Conservation (phyloP, 2,888 invertebrate species). For the Lasius fuliginosus region DNA sequence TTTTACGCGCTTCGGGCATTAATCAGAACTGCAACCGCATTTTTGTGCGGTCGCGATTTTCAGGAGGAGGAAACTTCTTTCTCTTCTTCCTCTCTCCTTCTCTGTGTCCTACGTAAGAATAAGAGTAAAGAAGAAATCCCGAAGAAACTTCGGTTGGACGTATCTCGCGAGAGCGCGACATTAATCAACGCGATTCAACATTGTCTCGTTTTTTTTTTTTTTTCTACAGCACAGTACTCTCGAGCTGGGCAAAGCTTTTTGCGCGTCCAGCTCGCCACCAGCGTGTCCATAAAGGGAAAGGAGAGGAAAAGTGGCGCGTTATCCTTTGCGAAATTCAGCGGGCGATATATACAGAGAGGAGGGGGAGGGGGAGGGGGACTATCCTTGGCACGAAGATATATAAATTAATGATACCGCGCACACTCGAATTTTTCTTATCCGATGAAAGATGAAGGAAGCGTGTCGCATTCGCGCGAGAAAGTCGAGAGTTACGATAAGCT, state of each 20-base stretch:
- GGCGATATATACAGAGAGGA: not conserved
- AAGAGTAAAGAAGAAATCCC: conserved; percentile 13
- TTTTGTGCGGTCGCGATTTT: conserved; percentile 45
- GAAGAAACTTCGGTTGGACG: conserved; percentile 23
- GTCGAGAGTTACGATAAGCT: conserved; percentile 13
- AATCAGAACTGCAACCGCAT: conserved; percentile 47
- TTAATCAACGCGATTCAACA: conserved; percentile 53
- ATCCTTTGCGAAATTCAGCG: conserved; percentile 29
- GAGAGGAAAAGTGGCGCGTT: conserved; percentile 20
- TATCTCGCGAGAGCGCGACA: conserved; percentile 36
- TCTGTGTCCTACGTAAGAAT: not conserved
- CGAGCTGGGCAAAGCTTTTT: conserved; percentile 10
- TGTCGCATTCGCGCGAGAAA: conserved; percentile 29
- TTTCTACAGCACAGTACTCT: not conserved
- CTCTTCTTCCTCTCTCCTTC: not conserved
- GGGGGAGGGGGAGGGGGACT: not conserved
- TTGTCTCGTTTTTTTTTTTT: conserved; percentile 26
- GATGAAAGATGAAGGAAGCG: not conserved
- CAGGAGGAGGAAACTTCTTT: conserved; percentile 12
- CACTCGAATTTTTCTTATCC: conserved; percentile 18
- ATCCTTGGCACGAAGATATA: conserved; percentile 28
- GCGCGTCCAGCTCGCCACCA: conserved; percentile 2
- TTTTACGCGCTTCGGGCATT: conserved; percentile 40
- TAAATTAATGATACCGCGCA: conserved; percentile 27
- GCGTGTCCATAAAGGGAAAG: conserved; percentile 48